Conservation (phyloP, 2,797 vertebrate species). For the Periophthalmus magnuspinnatus region DNA sequence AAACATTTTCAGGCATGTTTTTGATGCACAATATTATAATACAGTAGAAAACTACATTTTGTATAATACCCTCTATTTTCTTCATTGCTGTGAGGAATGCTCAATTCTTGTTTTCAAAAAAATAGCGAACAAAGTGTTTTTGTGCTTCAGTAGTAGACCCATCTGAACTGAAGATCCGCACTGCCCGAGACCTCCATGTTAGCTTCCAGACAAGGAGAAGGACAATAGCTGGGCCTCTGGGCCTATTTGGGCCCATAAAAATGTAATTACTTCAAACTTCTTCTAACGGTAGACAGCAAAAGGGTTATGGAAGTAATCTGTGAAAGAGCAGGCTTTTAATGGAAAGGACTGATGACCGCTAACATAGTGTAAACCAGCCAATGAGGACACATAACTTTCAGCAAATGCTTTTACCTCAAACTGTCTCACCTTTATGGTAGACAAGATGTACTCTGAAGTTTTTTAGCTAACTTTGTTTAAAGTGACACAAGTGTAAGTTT, state of each 20-base stretch:
- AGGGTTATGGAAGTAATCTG: conserved; percentile 4
- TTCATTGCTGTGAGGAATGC: too few species aligned
- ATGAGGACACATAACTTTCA: neutral
- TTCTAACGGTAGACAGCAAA: neutral
- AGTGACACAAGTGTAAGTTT: neutral
- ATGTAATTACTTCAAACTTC: conserved; percentile 10
- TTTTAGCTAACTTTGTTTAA: conserved; percentile 1
- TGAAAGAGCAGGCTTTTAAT: conserved; percentile 4
- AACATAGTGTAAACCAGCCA: neutral
- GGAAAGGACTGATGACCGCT: neutral
- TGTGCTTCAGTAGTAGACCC: neutral
- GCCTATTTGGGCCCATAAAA: conserved; percentile 10
- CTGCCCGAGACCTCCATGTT: conserved; percentile 1
- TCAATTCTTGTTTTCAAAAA: neutral
- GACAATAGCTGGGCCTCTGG: conserved; percentile 5
- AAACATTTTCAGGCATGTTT: too few species aligned
- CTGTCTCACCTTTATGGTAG: neutral
- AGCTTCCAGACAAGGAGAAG: neutral
- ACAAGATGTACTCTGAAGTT: neutral
- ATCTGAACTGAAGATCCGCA: neutral
- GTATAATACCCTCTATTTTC: too few species aligned
- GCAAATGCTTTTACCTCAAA: neutral
- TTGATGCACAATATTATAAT: too few species aligned
- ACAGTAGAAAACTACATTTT: too few species aligned
- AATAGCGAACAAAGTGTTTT: neutral